A percentile compares a stretch with the other conserved stretches of the same genome.
Conservation (phyloP, 2,888 invertebrate species). For the Taenaris catops region DNA sequence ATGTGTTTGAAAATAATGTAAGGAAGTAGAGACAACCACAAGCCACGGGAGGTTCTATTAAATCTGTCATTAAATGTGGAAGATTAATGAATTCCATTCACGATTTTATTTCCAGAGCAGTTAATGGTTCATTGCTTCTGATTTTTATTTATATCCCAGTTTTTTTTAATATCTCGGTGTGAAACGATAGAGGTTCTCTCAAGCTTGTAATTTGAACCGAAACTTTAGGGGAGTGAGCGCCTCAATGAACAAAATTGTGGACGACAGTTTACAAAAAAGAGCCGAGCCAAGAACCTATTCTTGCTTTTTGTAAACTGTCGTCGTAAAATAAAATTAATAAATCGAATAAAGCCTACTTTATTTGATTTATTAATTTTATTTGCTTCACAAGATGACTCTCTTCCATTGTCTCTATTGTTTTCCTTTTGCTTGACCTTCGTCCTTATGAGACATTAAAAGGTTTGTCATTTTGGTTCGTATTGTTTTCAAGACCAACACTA, state of each 20-base stretch:
- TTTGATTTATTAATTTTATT: slow-evolving; percentile 51
- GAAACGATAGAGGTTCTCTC: slow-evolving; percentile 43
- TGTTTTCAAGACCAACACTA: slow-evolving; percentile 12
- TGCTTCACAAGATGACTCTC: slow-evolving; percentile 28
- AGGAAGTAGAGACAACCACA: too few relatives aligned
- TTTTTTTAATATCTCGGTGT: slow-evolving; percentile 34
- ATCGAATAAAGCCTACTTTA: slow-evolving; percentile 55
- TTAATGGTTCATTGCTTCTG: slow-evolving; percentile 36
- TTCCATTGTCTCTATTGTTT: slow-evolving; percentile 30
- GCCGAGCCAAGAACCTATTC: too few relatives aligned
- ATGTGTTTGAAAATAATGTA: too few relatives aligned
- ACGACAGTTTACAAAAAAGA: slow-evolving; percentile 52
- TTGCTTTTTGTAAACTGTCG: too few relatives aligned
- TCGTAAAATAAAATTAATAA: slow-evolving; percentile 41
- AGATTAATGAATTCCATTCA: too few relatives aligned
- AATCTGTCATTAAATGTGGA: too few relatives aligned
- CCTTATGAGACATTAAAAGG: slow-evolving; percentile 25
- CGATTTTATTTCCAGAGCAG: too few relatives aligned
- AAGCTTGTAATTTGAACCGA: slow-evolving; percentile 50
- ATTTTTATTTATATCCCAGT: slow-evolving; percentile 38
- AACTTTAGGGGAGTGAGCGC: slow-evolving; percentile 43
- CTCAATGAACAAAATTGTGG: slow-evolving; percentile 46
- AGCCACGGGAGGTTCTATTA: too few relatives aligned
- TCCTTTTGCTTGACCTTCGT: slow-evolving; percentile 29
- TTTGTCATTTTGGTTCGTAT: slow-evolving; percentile 17